These are phyloP conservation scores for Eubasilissa regina DNA, from an alignment of 1,140 invertebrate species.

Conservation along the genomic window DNA sequence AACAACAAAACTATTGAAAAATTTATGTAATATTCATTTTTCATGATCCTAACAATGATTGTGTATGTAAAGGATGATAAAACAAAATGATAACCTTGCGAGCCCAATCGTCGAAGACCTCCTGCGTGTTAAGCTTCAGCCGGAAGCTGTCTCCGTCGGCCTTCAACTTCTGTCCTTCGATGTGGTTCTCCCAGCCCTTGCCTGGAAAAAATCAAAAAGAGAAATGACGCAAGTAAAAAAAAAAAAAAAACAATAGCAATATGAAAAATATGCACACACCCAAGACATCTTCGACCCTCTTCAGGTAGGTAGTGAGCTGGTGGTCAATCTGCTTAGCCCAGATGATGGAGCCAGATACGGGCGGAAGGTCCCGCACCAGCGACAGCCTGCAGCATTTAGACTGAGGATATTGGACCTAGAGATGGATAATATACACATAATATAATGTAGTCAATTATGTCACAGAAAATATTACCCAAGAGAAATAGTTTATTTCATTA, in stretches of 20 bases:
- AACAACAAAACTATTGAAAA: too few species aligned
- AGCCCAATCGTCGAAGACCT: conserved; percentile 98
- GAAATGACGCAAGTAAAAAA: conserved; percentile 11
- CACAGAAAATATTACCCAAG: background rate
- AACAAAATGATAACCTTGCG: conserved; percentile 83
- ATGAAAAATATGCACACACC: conserved; percentile 69
- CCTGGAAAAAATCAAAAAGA: conserved; percentile 70
- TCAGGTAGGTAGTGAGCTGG: conserved; percentile 96
- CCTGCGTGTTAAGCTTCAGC: conserved; percentile 94
- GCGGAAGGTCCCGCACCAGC: conserved; percentile 93
- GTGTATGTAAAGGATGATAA: too few species aligned
- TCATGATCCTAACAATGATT: too few species aligned
- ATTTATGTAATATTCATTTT: too few species aligned
- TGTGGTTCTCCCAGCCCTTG: conserved; percentile 99
- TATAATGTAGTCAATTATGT: too few species aligned
- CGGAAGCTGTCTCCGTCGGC: conserved; percentile 98
- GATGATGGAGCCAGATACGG: conserved; percentile 97
- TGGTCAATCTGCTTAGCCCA: conserved; percentile 99
- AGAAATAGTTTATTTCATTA: background rate
- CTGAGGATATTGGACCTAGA: conserved; percentile 90
- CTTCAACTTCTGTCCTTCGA: conserved; percentile 98
- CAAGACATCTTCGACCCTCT: conserved; percentile 97
- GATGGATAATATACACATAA: background rate
- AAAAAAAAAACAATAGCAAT: conserved; percentile 14
- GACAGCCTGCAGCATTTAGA: conserved; percentile 94